Evolutionary conservation across 2,888 invertebrate genomes (phyloP), one percentile per base, ranked within the genome.

Genomic region (Napeogenes sylphis): DNA sequence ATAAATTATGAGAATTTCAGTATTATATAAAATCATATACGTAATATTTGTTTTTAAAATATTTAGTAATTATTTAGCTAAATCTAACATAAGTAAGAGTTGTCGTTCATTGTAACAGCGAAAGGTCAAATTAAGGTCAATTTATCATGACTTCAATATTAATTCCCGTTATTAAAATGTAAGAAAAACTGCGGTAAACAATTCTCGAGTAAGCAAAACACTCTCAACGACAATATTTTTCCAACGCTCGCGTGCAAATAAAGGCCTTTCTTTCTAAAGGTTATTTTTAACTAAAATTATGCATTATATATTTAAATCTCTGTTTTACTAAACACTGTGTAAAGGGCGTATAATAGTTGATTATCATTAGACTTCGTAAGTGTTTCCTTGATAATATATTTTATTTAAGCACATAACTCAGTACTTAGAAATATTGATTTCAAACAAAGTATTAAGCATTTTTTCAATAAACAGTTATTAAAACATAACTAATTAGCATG

Each of bases 401-500:
- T 3, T 51, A 10, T 30, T 21, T 30, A 30, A 51, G 6, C 30
- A 4, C 30, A 10, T 42, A 6, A 42, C 42, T 42, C 10, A 42
- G 42, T 42, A 42, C 10, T 42, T 42, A 10, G 42, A 42, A 42
- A 10, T 42, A 42, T 2, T 42, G 42, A 42, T 42, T 42, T 6
- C 10, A 10, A 42, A 10, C 42, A 10, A 42, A 42, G 12, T 42
- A 42, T 42, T 42, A 30, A 30, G 10, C 30, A 10, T 30, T 8
- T 51, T 10, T 30, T 51, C 30, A 13, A 51, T 21, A 3, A 51
- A 51, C 51, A 51, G 21, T 51, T 51, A 51, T 46, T 57, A 6
- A 12, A 53, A 61, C 47, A 53, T 45, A 32, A 45, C 51, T 14
- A 45, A 45, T 45, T 56, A 30, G 46, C 58, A 59, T 63, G 59